Conservation (phyloP, 2,888 invertebrate species). For the Cancer borealis region DNA sequence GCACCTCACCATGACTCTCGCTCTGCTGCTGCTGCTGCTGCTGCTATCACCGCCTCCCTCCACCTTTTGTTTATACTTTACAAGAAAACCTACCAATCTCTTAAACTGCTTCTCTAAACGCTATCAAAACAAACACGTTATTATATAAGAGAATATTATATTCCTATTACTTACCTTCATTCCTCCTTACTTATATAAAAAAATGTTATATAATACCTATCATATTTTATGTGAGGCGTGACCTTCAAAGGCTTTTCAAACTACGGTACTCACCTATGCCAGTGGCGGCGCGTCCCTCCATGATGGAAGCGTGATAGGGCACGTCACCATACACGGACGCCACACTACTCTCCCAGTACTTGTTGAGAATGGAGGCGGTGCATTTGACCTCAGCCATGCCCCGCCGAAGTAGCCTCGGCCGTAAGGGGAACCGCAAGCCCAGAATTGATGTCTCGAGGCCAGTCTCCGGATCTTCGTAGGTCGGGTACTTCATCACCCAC, state of each 20-base stretch:
- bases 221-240: neutral
- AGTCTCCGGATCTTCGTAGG: conserved; percentile 44
- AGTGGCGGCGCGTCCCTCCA: conserved; percentile 55
- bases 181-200: neutral
- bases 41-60: neutral
- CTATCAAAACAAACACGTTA: neutral
- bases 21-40: neutral
- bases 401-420: conserved; percentile 51
- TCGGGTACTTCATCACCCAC: conserved; percentile 47
- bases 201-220: neutral
- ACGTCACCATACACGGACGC: conserved; percentile 44
- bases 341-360: conserved; percentile 62
- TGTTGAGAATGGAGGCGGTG: conserved; percentile 51
- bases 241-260: neutral
- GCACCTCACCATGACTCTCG: neutral
- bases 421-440: conserved; percentile 52
- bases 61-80: neutral
- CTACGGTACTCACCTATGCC: conserved; percentile 10
- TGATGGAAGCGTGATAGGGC: conserved; percentile 63
- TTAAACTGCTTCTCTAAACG: neutral
- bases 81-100: neutral
- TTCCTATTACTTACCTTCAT: neutral
- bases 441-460: conserved; percentile 54
- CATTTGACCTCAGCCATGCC: conserved; percentile 54
- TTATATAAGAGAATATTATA: neutral